phyloP scores from a whole-genome alignment of 1,140 invertebrate species.

The Hestina assimilis region DNA sequence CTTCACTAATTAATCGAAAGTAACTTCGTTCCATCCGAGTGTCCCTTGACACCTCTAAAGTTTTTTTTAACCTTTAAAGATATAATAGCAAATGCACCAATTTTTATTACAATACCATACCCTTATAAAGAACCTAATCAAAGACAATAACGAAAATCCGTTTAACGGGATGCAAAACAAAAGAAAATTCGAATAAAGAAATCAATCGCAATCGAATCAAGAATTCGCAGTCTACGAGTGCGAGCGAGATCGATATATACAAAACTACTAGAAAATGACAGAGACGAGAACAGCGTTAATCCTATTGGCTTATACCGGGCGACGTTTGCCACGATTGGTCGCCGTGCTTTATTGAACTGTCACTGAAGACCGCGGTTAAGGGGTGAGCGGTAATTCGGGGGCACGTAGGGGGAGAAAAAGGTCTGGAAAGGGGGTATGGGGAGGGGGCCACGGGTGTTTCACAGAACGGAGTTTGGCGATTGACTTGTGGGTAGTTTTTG shows the following conservation, averaged over 20 bases:
- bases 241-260: constrained; percentile 40
- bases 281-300: constrained; percentile 64
- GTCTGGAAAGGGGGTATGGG: constrained; percentile 27
- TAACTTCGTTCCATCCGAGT: too few relatives aligned
- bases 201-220: constrained; percentile 75
- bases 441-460: constrained; percentile 52
- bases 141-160: constrained; percentile 34
- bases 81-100: not conserved
- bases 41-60: not conserved
- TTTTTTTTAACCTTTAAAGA: not conserved
- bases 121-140: constrained; percentile 27
- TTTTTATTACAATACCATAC: not conserved
- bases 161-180: constrained; percentile 56
- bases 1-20: too few relatives aligned
- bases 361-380: constrained; percentile 74
- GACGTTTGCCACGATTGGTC: constrained; percentile 76
- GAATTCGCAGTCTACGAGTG: constrained; percentile 59
- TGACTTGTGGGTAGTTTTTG: constrained; percentile 75
- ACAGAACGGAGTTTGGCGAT: constrained; percentile 70
- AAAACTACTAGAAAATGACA: constrained; percentile 18
- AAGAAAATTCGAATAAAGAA: constrained; percentile 72
- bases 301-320: constrained; percentile 76
- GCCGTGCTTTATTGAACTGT: constrained; percentile 76
- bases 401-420: constrained; percentile 46
- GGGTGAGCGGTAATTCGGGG: constrained; percentile 71